Evolutionary conservation across 2,113 vertebrate species (phyloP).

Genomic region (Apus apus): DNA sequence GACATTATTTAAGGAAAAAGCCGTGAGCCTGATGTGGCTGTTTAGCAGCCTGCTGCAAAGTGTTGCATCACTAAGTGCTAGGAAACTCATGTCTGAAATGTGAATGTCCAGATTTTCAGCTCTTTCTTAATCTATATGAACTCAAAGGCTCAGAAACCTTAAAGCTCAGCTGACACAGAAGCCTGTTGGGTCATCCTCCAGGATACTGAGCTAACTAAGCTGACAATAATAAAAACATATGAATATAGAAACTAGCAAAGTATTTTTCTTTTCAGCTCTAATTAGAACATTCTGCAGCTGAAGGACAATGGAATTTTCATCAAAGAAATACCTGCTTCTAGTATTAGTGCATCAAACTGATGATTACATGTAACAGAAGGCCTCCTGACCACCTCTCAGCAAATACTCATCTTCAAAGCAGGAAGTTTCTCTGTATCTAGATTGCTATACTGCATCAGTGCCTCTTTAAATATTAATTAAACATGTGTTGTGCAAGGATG

Average conservation of each 20-base stretch:
- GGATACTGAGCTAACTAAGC: background rate
- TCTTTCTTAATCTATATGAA: background rate
- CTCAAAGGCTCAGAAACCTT: background rate
- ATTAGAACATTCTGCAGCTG: background rate
- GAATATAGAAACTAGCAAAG: background rate
- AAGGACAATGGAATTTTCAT: background rate
- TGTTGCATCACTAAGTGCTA: background rate
- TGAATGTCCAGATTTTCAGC: background rate
- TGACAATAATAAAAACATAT: background rate
- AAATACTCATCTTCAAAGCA: constrained; percentile 1
- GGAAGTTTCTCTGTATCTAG: background rate
- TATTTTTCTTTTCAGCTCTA: background rate
- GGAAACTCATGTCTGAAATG: background rate
- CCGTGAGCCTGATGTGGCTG: background rate
- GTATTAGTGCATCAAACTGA: background rate
- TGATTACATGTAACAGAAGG: background rate
- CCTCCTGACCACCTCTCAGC: background rate
- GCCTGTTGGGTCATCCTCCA: background rate
- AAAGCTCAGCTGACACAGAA: background rate
- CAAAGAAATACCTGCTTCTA: background rate
- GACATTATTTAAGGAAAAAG: background rate
- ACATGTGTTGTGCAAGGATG: background rate
- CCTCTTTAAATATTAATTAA: constrained; percentile 17
- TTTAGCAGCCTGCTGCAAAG: background rate
- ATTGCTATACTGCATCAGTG: background rate